phyloP scores from a whole-genome alignment of 2,797 vertebrate genomes.

The Ctenosaura bakeri region DNA sequence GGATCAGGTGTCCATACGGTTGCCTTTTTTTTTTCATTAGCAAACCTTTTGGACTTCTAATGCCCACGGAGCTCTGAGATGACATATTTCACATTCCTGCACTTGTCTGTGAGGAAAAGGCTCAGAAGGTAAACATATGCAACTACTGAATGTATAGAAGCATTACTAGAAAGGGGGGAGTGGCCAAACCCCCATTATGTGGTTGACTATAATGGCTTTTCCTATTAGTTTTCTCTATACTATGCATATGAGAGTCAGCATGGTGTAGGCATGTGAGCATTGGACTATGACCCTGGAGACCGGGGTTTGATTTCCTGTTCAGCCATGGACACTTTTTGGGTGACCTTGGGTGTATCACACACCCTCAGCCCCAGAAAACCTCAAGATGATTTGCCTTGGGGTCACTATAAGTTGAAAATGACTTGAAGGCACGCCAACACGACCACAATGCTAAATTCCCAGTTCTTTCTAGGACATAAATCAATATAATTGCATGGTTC shows the following conservation, averaged over 20 bases:
- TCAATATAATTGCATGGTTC: not conserved
- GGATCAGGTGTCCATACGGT: too few species aligned
- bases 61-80: not conserved
- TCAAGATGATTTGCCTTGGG: too few species aligned
- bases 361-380: too few species aligned
- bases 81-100: not conserved
- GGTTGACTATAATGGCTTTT: not conserved
- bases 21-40: not conserved
- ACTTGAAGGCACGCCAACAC: too few species aligned
- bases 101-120: not conserved
- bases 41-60: not conserved
- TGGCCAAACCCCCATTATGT: not conserved
- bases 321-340: too few species aligned
- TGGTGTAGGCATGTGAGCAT: too few species aligned
- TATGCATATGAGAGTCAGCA: not conserved
- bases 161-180: not conserved
- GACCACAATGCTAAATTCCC: not conserved
- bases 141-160: not conserved
- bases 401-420: too few species aligned
- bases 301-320: too few species aligned
- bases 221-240: not conserved
- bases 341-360: too few species aligned
- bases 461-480: not conserved
- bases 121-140: not conserved
- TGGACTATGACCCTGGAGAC: too few species aligned